Base-by-base conservation (phyloP, 2,797 vertebrate species). In the Delichon dasypus region DNA sequence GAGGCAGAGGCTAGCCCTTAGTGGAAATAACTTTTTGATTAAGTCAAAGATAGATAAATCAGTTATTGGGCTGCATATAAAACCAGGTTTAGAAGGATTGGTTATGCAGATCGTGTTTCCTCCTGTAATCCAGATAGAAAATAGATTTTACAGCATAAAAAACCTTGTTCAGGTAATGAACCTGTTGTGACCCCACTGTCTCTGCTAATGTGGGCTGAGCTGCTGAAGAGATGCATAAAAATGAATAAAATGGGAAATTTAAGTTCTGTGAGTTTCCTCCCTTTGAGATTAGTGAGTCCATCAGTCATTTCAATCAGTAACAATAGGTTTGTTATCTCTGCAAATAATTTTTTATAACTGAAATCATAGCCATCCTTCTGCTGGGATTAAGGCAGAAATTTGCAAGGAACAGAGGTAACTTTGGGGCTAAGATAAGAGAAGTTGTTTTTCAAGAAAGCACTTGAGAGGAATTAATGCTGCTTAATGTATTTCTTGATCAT, bases 361-460 rank as follows among this genome's bases (percentile, higher is more conserved):
- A 81, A 83, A 90, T 48, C 34, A 16, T 10, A 88, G 27, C 45
- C 36, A 44, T 54, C 38, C 18, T 42, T 87, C 42, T 80, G 66
- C 48, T 91, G 55, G 30, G 47, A 74, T 81, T 84, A 85, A 88
- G 64, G 60, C 45, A 93, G 74, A 86, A 60, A 74, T 88, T 91
- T 92, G 55, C 48, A 84, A 89, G 66, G 58, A 80, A 58, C 8
- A 50, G 78, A 51, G 74, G 82, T 91, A 77, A 94, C 48, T 85
- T 65, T 50, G 45, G 51, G 89, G 82, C 32, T 84, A 92, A 83
- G 60, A 93, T 72, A 92, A 91, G 47, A 91, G n/a, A 80, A 65
- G 13, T 13, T 78, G 7, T 90, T 88, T 91, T 65, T 88, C 76
- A 53, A 68, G 58, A 88, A 93, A 80, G 11, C 38, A 79, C 7